Base-by-base conservation (phyloP, 2,888 invertebrate species). In the Hyalella azteca region DNA sequence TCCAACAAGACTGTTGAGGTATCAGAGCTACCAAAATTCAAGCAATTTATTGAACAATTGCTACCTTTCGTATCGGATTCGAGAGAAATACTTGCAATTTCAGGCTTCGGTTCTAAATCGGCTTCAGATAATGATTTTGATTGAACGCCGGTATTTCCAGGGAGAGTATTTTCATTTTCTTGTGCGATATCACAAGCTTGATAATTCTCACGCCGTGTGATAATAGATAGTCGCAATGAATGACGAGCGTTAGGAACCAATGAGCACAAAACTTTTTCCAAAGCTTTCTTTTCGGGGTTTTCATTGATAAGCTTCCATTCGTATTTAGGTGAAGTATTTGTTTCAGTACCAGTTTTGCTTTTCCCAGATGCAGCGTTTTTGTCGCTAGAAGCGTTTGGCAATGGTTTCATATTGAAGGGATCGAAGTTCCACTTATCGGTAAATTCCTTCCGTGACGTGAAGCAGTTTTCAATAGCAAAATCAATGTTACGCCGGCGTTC, bases 401-500 rank as follows among this genome's bases (percentile, higher is more conserved):
- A 36, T 39, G 66, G 66, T 36, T 66, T 66, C 66, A 66, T 66
- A 7, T 66, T 66, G 66, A 66, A 19, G 66, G 66, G 66, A 29
- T 66, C 66, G 36, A 66, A 66, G 66, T 66, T 66, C 66, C 66
- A 66, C 36, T 36, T 66, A 19, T 36, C 36, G n/a, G 32, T 66
- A 29, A 66, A 66, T 29, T 66, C 66, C 19, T n/a, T 36, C 66
- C 0, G 66, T 32, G 32, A 36, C 36, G 66, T 66, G 15, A 66
- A 29, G 19, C 32, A 29, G 26, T 66, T 66, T 36, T 66, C 36
- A 19, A n/a, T n/a, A 45, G 66, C 66, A 36, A 36, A 66, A 7
- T n/a, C 32, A 19, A 66, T 36, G 66, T 66, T 66, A 3, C 66
- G 32, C 9, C 66, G 66, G 19, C 66, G 32, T n/a, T 66, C 66